A percentile compares a stretch with the other conserved stretches of the same genome.
Conservation (phyloP, 2,888 invertebrate genomes). For the Ormyrus nitidulus region DNA sequence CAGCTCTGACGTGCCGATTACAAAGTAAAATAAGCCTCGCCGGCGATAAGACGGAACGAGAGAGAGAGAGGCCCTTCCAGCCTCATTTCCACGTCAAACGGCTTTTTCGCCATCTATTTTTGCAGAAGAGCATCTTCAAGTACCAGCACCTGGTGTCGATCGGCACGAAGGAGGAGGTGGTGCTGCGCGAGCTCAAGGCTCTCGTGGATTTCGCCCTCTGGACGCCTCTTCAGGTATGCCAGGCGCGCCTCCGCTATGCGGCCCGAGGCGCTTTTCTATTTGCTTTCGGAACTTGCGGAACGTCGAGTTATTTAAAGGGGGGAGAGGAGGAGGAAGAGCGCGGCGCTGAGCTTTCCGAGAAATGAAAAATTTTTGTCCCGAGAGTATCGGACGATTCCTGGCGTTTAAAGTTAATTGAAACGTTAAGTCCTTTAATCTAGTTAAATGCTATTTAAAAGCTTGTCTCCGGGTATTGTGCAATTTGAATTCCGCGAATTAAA, state of each 20-base stretch:
- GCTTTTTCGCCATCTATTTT: slow-evolving; percentile 60
- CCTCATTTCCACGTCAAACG: slow-evolving; percentile 24
- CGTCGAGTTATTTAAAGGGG: no score
- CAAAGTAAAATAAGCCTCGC: slow-evolving; percentile 37
- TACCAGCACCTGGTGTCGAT: slow-evolving; percentile 83
- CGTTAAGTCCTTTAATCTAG: no score
- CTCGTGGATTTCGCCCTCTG: slow-evolving; percentile 86
- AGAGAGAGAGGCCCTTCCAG: slow-evolving; percentile 12
- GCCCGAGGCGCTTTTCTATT: no score
- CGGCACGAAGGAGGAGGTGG: slow-evolving; percentile 83
- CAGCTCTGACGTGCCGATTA: slow-evolving; percentile 33
- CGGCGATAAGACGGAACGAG: background rate
- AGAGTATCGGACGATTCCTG: no score
- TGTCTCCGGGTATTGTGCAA: no score
- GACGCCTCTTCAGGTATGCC: slow-evolving; percentile 82
- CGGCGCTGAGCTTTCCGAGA: no score
- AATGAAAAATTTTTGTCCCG: no score
- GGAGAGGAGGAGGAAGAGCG: no score
- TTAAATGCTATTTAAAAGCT: no score
- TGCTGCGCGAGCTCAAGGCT: slow-evolving; percentile 86
- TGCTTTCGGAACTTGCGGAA: no score
- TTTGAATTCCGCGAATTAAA: no score
- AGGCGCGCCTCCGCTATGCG: background rate
- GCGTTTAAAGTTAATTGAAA: no score
- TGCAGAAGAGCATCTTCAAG: slow-evolving; percentile 86